These are phyloP conservation scores for Nannobrachium achirus DNA, from an alignment of 2,113 vertebrate genomes.

Conservation along the genomic window DNA sequence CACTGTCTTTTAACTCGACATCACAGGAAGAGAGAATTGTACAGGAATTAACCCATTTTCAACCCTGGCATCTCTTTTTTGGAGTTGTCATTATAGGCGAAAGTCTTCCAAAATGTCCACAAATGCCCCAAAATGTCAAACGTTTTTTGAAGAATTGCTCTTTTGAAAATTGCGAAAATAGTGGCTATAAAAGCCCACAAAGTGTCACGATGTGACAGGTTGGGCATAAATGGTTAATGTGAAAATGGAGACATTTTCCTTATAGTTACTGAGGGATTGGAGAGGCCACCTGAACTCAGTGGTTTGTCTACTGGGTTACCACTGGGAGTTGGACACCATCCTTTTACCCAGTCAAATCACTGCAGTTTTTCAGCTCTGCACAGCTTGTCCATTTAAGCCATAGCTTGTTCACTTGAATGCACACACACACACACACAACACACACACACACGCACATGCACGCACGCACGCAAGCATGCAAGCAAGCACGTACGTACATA, in stretches of 20 bases:
- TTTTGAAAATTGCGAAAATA: no score
- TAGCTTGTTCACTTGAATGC: not conserved
- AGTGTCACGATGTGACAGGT: no score
- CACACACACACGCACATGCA: conserved; percentile 13
- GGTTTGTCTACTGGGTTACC: conserved; percentile 35
- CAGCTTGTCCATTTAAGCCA: conserved; percentile 8
- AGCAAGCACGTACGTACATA: conserved; percentile 40
- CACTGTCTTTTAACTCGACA: conserved; percentile 71
- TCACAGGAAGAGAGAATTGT: conserved; percentile 62
- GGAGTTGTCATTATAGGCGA: no score
- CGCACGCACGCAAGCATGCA: conserved; percentile 26
- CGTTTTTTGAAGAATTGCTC: no score
- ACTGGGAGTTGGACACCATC: conserved; percentile 35
- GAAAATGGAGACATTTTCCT: conserved; percentile 11
- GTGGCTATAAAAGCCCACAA: no score
- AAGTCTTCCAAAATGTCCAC: no score
- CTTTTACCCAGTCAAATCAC: conserved; percentile 34
- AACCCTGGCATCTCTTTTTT: no score
- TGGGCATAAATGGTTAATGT: conserved; percentile 7
- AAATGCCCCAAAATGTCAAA: no score
- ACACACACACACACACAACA: conserved; percentile 1
- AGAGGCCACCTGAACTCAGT: conserved; percentile 27
- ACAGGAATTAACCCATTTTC: conserved; percentile 49
- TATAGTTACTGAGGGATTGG: conserved; percentile 24
- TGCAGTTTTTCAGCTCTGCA: conserved; percentile 28